Evolutionary conservation across 2,113 vertebrate species (phyloP).

Genomic region (Prunella himalayana): DNA sequence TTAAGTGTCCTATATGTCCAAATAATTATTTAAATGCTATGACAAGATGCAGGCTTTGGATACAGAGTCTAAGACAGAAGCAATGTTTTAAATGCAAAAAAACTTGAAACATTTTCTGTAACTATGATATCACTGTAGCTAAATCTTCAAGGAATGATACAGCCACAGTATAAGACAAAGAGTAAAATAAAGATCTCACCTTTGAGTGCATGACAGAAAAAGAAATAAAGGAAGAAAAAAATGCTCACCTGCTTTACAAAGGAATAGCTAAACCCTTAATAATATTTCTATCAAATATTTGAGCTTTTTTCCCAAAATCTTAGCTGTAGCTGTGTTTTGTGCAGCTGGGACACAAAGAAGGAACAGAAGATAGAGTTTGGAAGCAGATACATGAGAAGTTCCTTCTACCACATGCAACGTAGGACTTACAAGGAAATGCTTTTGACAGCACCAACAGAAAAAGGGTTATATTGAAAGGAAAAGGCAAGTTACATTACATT

Average conservation of each 20-base stretch:
- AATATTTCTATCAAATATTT: neutral
- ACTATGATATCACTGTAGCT: neutral
- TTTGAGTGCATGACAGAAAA: neutral
- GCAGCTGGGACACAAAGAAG: neutral
- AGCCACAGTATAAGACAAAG: neutral
- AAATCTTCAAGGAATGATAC: neutral
- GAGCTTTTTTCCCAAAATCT: neutral
- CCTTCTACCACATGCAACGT: neutral
- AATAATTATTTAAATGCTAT: neutral
- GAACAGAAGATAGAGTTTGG: neutral
- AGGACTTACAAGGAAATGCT: neutral
- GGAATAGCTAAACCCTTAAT: neutral
- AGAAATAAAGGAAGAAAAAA: neutral
- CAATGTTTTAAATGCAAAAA: neutral
- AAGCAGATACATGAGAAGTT: neutral
- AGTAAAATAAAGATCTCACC: neutral
- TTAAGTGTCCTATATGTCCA: accelerated
- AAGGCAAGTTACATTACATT: accelerated
- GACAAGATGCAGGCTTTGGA: neutral
- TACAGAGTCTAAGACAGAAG: neutral
- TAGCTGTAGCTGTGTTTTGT: neutral
- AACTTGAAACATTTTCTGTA: neutral
- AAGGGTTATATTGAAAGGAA: neutral
- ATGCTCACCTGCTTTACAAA: neutral
- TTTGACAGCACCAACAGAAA: neutral